Evolutionary conservation across 2,113 vertebrate genomes (phyloP).

Genomic region (Rhizomys pruinosus): DNA sequence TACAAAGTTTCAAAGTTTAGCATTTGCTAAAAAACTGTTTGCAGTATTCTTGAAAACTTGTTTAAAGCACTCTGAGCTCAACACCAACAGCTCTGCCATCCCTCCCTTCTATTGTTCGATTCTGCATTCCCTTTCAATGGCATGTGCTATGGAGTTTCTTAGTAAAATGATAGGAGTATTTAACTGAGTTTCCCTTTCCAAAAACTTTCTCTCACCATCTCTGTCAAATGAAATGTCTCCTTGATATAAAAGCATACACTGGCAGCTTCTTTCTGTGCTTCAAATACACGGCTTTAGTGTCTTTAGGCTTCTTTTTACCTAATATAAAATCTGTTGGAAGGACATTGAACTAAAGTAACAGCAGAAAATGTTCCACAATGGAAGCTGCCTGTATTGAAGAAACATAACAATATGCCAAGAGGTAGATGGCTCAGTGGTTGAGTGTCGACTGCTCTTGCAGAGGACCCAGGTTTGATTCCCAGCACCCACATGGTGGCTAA

Average conservation of each 20-base stretch:
- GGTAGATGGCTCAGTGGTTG: too few species aligned
- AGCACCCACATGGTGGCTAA: too few species aligned
- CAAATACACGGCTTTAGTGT: background rate
- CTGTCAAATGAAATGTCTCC: background rate
- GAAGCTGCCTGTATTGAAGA: background rate
- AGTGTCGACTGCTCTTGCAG: too few species aligned
- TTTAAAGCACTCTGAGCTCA: background rate
- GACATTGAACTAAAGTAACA: background rate
- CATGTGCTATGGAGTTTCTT: background rate
- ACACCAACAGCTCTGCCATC: background rate
- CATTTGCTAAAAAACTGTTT: background rate
- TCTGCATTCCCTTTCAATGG: constrained; percentile 16
- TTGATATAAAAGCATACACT: background rate
- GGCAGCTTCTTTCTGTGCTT: constrained; percentile 21
- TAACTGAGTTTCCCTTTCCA: background rate
- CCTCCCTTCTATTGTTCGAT: background rate
- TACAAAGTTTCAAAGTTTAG: constrained; percentile 42
- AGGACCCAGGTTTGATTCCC: too few species aligned
- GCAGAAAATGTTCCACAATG: background rate
- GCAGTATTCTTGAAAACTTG: background rate
- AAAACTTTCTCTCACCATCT: background rate
- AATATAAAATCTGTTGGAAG: background rate
- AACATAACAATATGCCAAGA: background rate
- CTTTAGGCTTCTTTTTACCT: background rate
- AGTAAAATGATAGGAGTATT: background rate